phyloP scores from a whole-genome alignment of 2,888 invertebrate genomes.

The Scaptomyza parva region DNA sequence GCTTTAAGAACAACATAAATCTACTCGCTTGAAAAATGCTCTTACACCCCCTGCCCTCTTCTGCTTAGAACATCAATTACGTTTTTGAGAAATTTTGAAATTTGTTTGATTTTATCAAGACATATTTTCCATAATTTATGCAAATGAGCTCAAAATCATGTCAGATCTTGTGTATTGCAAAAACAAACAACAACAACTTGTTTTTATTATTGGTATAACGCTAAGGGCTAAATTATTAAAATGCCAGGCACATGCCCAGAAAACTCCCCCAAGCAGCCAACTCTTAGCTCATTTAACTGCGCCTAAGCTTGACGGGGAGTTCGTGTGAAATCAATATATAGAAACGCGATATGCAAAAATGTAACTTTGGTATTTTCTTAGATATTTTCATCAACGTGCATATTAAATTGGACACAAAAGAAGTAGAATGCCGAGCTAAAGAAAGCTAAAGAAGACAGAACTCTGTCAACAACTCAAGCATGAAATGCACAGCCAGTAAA shows the following conservation, averaged over 20 bases:
- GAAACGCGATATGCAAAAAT: conserved; percentile 31
- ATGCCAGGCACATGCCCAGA: conserved; percentile 41
- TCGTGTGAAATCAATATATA: conserved; percentile 39
- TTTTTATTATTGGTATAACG: conserved; percentile 15
- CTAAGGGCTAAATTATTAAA: conserved; percentile 38
- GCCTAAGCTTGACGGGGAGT: neutral
- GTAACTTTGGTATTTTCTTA: conserved; percentile 37
- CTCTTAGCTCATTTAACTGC: conserved; percentile 45
- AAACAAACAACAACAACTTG: neutral
- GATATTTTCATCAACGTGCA: conserved; percentile 32
- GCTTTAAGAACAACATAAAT: conserved; percentile 32
- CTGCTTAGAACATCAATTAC: neutral
- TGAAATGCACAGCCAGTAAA: conserved; percentile 47
- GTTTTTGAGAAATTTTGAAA: conserved; percentile 24
- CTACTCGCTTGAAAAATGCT: conserved; percentile 1
- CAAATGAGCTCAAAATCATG: conserved; percentile 39
- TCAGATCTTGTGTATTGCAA: conserved; percentile 39
- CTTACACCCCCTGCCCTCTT: neutral
- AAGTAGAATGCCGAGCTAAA: neutral
- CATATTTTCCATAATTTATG: conserved; percentile 45
- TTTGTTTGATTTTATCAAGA: conserved; percentile 30
- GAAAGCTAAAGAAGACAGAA: conserved; percentile 1
- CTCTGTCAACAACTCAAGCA: conserved; percentile 21
- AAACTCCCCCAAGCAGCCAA: conserved; percentile 7
- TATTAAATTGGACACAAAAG: conserved; percentile 28